phyloP scores from a whole-genome alignment of 2,888 invertebrate species.

The Dioctria rufipes region DNA sequence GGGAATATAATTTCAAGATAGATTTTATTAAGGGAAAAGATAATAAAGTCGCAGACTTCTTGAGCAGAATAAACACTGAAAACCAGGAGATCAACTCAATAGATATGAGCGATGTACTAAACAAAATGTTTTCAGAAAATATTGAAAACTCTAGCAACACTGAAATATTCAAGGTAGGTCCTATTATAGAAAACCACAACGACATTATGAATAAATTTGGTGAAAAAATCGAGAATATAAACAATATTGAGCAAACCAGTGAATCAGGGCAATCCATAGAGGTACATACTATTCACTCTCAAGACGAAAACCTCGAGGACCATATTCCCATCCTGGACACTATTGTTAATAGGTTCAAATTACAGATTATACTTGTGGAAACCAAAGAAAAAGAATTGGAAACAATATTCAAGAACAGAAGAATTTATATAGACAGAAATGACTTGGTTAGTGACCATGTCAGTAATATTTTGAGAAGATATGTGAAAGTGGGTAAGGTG shows the following conservation, averaged over 20 bases:
- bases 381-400: too few relatives aligned
- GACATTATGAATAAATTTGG: neutral
- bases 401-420: too few relatives aligned
- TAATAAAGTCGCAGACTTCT: slow-evolving; percentile 23
- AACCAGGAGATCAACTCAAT: neutral
- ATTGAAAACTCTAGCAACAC: neutral
- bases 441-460: too few relatives aligned
- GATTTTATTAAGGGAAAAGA: slow-evolving; percentile 32
- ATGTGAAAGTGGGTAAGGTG: neutral
- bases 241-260: neutral
- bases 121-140: neutral
- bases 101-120: neutral
- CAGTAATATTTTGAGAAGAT: slow-evolving; percentile 22
- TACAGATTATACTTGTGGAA: too few relatives aligned
- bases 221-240: neutral
- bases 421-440: too few relatives aligned
- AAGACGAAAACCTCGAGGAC: neutral
- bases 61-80: slow-evolving; percentile 34
- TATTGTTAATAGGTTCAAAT: too few relatives aligned
- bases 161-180: neutral
- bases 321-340: too few relatives aligned
- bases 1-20: slow-evolving; percentile 14
- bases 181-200: neutral
- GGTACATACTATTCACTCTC: slow-evolving; percentile 19
- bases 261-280: neutral